Evolutionary conservation across 1,140 invertebrate species (phyloP), one percentile per base, ranked within the genome.

Genomic region (Leptonema lineaticorne): DNA sequence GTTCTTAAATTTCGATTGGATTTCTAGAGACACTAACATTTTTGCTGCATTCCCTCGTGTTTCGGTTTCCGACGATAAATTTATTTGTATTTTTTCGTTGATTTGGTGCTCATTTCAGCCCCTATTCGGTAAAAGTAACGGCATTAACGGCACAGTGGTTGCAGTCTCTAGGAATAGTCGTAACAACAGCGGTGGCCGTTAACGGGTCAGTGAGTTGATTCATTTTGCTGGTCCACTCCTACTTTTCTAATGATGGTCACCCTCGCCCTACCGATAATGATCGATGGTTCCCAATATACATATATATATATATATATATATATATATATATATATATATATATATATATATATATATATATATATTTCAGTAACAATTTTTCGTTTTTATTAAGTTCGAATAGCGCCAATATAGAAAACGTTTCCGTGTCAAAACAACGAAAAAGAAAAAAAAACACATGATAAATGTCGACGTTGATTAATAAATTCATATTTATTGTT

Each of bases 61-160:
- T 11, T 11, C 2, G 2, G 2, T 16, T 16, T 16, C 37, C 37
- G 22, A 46, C 27, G 29, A 71, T 71, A 69, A 66, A 71, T 71
- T 71, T 71, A 69, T 71, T 71, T 71, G 62, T 69, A 66, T 69
- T 71, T 69, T 71, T 71, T 46, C 27, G 29, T 57, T 27, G 28
- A 53, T 62, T 68, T 63, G 18, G 27, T 56, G 27, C 48, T 63
- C 48, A 48, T 27, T 68, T 20, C 53, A 22, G 11, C 53, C 11
- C 24, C 22, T 57, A 8, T 48, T 14, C 46, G 5, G 11, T 33
- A n/a, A n/a, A n/a, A n/a, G n/a, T n/a, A n/a, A n/a, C n/a, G n/a
- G n/a, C n/a, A n/a, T n/a, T n/a, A n/a, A n/a, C n/a, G n/a, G n/a
- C n/a, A n/a, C n/a, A n/a, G n/a, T n/a, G n/a, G n/a, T n/a, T n/a